Conservation (phyloP, 2,113 vertebrate species). For the Numida meleagris region DNA sequence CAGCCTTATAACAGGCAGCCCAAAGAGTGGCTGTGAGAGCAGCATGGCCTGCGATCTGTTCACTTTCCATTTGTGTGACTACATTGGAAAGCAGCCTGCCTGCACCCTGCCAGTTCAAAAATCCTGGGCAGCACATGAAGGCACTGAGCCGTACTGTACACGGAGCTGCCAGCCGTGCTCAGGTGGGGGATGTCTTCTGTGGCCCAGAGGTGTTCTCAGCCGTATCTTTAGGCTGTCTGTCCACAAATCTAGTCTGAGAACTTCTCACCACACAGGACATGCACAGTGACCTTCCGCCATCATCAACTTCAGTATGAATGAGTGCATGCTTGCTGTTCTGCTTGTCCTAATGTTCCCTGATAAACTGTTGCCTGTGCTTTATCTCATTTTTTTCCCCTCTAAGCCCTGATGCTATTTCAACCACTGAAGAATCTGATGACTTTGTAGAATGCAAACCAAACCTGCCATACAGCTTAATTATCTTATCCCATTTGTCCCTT, state of each 20-base stretch:
- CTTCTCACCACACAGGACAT: neutral
- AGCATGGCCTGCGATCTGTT: neutral
- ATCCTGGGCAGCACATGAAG: neutral
- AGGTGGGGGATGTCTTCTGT: neutral
- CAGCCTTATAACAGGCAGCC: neutral
- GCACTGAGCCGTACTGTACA: neutral
- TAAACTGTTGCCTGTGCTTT: neutral
- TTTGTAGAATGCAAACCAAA: neutral
- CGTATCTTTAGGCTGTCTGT: neutral
- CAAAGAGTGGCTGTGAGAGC: neutral
- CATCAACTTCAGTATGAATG: neutral
- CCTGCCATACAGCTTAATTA: neutral
- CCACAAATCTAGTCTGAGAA: neutral
- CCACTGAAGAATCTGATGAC: neutral
- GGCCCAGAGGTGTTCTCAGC: neutral
- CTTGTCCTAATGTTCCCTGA: neutral
- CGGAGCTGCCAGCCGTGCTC: neutral
- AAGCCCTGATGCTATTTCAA: neutral
- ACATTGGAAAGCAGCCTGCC: neutral
- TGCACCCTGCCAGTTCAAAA: neutral
- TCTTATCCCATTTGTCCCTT: neutral
- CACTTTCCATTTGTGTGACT: fast-evolving
- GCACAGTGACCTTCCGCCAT: neutral
- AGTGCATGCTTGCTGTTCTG: neutral
- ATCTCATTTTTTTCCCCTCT: too few species aligned